These are phyloP conservation scores for Cyphomyrus discorhynchus DNA, from an alignment of 2,113 vertebrate species.

Conservation along the genomic window DNA sequence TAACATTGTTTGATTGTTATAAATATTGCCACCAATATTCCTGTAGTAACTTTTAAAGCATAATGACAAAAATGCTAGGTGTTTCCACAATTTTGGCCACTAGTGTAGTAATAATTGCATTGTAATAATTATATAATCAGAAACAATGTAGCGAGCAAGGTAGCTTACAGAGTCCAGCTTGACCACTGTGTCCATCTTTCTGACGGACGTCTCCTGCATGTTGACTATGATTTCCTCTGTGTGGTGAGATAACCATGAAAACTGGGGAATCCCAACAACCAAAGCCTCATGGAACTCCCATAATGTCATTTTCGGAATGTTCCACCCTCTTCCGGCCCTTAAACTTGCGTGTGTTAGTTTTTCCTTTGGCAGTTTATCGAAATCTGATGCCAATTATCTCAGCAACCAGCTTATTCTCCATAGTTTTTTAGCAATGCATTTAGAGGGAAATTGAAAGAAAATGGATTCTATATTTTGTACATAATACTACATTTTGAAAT, in stretches of 20 bases:
- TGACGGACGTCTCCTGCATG: slow-evolving; percentile 74
- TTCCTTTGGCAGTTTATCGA: background rate
- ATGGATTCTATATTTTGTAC: background rate
- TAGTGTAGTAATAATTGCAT: background rate
- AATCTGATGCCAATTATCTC: background rate
- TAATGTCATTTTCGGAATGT: background rate
- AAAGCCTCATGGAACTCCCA: no score
- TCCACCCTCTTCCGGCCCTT: background rate
- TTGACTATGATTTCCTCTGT: slow-evolving; percentile 85
- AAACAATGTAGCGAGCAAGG: background rate
- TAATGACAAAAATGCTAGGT: background rate
- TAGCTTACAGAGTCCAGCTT: slow-evolving; percentile 86
- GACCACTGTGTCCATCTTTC: slow-evolving; percentile 91
- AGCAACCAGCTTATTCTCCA: background rate
- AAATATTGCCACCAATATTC: background rate
- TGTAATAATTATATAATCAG: background rate
- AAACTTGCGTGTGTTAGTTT: background rate
- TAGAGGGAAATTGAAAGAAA: background rate
- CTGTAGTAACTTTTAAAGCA: background rate
- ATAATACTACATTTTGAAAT: background rate
- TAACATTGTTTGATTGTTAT: background rate
- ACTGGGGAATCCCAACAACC: background rate
- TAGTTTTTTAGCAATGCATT: background rate
- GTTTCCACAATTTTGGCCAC: background rate
- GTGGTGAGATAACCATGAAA: slow-evolving; percentile 55